A percentile compares a stretch with the other conserved stretches of the same genome.
phyloP scores from a whole-genome alignment of 1,140 invertebrate genomes.

The Agrilus planipennis region DNA sequence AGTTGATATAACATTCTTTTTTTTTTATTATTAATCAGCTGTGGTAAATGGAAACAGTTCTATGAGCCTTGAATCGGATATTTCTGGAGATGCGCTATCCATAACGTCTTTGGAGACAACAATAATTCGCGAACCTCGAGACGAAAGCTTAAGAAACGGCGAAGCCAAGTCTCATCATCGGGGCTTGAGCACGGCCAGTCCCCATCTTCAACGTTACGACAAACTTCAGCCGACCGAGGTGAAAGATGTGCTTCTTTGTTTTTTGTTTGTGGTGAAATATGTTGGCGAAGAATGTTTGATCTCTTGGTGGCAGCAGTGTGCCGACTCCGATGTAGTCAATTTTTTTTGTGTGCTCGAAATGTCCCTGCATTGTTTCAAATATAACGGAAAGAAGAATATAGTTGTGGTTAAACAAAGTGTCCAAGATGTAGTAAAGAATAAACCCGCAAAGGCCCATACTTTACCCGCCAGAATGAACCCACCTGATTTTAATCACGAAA shows the following conservation, averaged over 20 bases:
- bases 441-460: constrained; percentile 55
- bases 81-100: constrained; percentile 46
- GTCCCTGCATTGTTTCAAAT: constrained; percentile 79
- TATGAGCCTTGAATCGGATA: constrained; percentile 48
- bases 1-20: constrained; percentile 9
- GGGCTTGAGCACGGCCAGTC: constrained; percentile 43
- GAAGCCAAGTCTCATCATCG: constrained; percentile 33
- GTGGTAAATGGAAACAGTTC: constrained; percentile 40
- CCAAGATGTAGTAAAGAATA: constrained; percentile 38
- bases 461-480: constrained; percentile 68
- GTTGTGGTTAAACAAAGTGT: constrained; percentile 25
- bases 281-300: constrained; percentile 78
- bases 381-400: constrained; percentile 64
- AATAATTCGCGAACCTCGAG: constrained; percentile 37
- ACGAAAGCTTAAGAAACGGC: constrained; percentile 28
- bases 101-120: constrained; percentile 50
- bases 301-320: constrained; percentile 80
- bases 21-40: constrained; percentile 30
- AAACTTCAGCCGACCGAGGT: constrained; percentile 65
- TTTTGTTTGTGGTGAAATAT: constrained; percentile 84
- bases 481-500: constrained; percentile 44
- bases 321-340: constrained; percentile 57
- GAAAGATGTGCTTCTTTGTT: constrained; percentile 80
- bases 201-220: constrained; percentile 48
- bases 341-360: constrained; percentile 74